Base-by-base conservation (phyloP, 1,140 invertebrate species). In the Heliconius congener region DNA sequence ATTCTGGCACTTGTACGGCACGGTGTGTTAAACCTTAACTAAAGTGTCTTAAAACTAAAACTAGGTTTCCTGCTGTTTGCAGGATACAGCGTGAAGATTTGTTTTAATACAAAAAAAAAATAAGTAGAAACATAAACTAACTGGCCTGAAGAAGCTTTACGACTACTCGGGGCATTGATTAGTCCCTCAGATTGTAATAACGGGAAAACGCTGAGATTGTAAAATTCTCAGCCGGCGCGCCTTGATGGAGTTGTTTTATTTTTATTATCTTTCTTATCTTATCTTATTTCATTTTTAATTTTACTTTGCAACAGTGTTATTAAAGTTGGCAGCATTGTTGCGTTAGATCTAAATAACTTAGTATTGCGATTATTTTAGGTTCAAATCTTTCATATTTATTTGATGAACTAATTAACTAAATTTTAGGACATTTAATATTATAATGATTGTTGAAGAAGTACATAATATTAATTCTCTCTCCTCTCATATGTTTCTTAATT, bases 141-240 rank as follows among this genome's bases (percentile, higher is more conserved):
- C 23, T 66, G 23, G 23, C n/a, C 60, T 66, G 11, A 30, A 60
- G 57, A 1, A 66, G 55, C 55, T 57, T 57, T 57, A 66, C 23
- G 60, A 66, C 27, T 66, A 5, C 60, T 66, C 60, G 60, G 13
- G 60, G 60, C 60, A 30, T 66, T 66, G 60, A 66, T 66, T 66
- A 66, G 60, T 66, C 30, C 60, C 60, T 66, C 60, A 66, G 60
- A 27, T 30, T 30, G 60, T 66, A 66, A 66, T 66, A 30, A 66
- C 23, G 60, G 60, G 30, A 30, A 66, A 66, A 66, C 27, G 60
- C 60, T 66, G 60, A 66, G 60, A 66, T 66, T 66, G 60, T 66
- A 66, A 66, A 57, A 66, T 8, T 66, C 60, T 60, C 55, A 60
- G 55, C 55, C 55, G 55, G 55, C 60, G 60, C 60, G 60, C 11